Evolutionary conservation across 2,797 vertebrate genomes (phyloP).

Genomic region (Micrastur ruficollis): DNA sequence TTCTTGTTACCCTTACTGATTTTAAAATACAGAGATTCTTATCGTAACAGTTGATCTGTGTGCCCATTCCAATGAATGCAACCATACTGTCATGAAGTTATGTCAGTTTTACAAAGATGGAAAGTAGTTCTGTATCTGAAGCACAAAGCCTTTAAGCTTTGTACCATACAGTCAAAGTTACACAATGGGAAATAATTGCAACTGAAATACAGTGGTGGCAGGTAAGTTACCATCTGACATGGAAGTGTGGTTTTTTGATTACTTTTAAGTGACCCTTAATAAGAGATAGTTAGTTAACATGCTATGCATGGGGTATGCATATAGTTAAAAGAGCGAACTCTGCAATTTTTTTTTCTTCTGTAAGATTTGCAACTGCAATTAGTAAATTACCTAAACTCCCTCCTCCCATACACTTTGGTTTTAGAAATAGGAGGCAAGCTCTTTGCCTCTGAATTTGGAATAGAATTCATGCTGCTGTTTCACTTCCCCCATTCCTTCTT

Average conservation of each 20-base stretch:
- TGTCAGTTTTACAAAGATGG: not conserved
- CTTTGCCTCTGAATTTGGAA: not conserved
- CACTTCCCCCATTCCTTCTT: not conserved
- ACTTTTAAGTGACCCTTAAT: not conserved
- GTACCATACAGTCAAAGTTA: not conserved
- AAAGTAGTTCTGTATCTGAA: not conserved
- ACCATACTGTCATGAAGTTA: not conserved
- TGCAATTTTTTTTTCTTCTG: not conserved
- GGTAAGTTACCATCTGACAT: not conserved
- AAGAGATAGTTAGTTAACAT: not conserved
- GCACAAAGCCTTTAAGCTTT: not conserved
- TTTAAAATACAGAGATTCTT: not conserved
- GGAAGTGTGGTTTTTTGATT: not conserved
- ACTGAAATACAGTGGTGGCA: not conserved
- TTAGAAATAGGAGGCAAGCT: not conserved
- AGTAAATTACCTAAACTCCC: not conserved
- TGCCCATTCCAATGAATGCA: not conserved
- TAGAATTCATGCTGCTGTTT: not conserved
- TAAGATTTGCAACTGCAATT: not conserved
- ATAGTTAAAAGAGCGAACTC: not conserved
- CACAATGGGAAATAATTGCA: not conserved
- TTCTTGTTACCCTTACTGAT: not conserved
- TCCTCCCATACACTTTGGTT: not conserved
- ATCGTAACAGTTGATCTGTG: not conserved
- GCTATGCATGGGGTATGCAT: rapidly evolving